Conservation (phyloP, 2,797 vertebrate genomes). For the Todus mexicanus region DNA sequence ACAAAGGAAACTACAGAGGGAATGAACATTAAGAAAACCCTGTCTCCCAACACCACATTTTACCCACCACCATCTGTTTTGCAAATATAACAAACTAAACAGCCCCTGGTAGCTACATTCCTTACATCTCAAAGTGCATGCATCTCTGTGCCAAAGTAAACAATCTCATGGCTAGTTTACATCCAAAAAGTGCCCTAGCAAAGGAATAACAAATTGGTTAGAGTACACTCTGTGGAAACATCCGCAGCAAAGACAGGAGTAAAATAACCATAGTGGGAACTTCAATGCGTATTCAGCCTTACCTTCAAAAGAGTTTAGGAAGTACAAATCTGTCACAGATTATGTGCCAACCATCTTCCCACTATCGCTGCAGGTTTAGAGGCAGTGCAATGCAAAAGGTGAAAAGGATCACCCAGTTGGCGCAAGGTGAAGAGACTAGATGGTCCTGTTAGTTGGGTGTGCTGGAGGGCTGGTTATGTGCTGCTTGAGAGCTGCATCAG, state of each 20-base stretch:
- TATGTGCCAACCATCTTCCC: background rate
- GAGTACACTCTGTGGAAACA: background rate
- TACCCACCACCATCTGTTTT: background rate
- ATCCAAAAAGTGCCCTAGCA: background rate
- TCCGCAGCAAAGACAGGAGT: background rate
- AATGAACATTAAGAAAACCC: background rate
- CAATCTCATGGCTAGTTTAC: background rate
- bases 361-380: background rate
- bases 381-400: background rate
- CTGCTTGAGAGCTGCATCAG: background rate
- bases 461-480: background rate
- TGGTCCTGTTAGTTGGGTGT: background rate
- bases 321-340: background rate
- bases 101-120: background rate
- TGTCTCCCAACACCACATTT: background rate
- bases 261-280: background rate
- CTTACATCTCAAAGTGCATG: background rate
- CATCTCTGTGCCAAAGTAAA: conserved; percentile 10
- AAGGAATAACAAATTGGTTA: conserved; percentile 1
- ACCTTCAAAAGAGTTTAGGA: background rate
- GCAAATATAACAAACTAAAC: background rate
- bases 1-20: background rate
- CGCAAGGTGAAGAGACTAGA: background rate
- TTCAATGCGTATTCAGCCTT: background rate
- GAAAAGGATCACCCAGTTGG: background rate